Conservation (phyloP, 2,888 invertebrate species). For the Erebia aethiops region DNA sequence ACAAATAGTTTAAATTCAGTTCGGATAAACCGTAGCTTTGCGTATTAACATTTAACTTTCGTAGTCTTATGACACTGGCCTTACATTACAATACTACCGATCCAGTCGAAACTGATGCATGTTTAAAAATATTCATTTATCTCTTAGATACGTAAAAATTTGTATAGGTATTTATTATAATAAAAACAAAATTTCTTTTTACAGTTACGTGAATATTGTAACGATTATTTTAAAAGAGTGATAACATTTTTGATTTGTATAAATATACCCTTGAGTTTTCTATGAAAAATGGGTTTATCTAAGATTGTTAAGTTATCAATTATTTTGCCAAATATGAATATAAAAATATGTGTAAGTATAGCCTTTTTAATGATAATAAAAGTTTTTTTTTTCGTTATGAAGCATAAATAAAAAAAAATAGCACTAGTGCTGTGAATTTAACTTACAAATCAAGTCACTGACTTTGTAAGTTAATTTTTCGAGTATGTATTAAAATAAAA, state of each 20-base stretch:
- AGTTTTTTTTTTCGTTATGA: too few species aligned
- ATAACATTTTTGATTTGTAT: neutral
- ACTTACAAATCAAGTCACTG: too few species aligned
- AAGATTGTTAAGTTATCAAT: too few species aligned
- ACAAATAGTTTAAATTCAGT: slow-evolving; percentile 37
- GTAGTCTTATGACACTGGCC: slow-evolving; percentile 72
- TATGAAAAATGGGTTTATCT: too few species aligned
- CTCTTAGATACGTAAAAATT: slow-evolving; percentile 19
- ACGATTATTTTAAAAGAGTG: neutral
- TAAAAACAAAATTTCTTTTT: slow-evolving; percentile 17
- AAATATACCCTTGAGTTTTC: too few species aligned
- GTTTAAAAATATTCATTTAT: slow-evolving; percentile 25
- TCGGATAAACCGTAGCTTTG: slow-evolving; percentile 24
- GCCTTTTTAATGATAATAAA: too few species aligned
- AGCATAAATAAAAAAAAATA: too few species aligned
- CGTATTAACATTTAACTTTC: slow-evolving; percentile 37
- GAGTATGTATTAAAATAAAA: too few species aligned
- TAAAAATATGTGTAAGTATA: too few species aligned
- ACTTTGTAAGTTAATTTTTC: too few species aligned
- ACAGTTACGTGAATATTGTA: slow-evolving; percentile 6
- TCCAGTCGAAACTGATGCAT: slow-evolving; percentile 31
- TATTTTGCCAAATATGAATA: too few species aligned
- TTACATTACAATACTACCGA: slow-evolving; percentile 56
- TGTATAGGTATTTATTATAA: slow-evolving; percentile 9
- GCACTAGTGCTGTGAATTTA: too few species aligned